These are phyloP conservation scores for Sciurus vulgaris DNA, from an alignment of 2,797 vertebrate species.

Conservation along the genomic window DNA sequence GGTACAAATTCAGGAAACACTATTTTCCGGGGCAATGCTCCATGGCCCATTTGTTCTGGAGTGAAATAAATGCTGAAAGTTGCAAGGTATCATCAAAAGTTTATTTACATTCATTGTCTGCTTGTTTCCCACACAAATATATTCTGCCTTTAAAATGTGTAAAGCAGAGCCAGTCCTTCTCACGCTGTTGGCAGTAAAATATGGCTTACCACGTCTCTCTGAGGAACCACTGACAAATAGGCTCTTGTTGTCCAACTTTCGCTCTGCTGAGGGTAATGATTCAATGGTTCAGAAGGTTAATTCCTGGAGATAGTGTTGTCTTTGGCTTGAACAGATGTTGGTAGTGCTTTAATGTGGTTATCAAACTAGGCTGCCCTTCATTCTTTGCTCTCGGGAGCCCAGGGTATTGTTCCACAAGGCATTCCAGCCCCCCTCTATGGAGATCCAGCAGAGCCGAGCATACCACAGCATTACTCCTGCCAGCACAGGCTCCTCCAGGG, in stretches of 20 bases:
- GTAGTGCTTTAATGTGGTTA: conserved; percentile 98
- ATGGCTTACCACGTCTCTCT: conserved; percentile 90
- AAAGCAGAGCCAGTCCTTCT: conserved; percentile 91
- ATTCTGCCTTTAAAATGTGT: conserved; percentile 89
- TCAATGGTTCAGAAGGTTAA: conserved; percentile 96
- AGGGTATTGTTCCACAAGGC: conserved; percentile 91
- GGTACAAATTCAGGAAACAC: conserved; percentile 70
- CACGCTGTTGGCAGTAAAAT: conserved; percentile 96
- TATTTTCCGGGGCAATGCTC: not conserved
- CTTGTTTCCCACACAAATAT: conserved; percentile 90
- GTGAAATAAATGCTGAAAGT: conserved; percentile 65
- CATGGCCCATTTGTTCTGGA: conserved; percentile 23
- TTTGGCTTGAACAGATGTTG: conserved; percentile 98
- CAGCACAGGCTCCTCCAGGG: conserved; percentile 89
- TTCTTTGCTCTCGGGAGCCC: conserved; percentile 90
- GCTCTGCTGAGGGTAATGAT: conserved; percentile 96
- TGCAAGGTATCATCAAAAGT: conserved; percentile 87
- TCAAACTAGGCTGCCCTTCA: conserved; percentile 96
- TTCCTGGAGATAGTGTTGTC: conserved; percentile 95
- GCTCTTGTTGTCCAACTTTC: conserved; percentile 95
- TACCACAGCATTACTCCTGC: conserved; percentile 86
- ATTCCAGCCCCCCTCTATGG: conserved; percentile 95
- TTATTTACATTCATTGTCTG: conserved; percentile 87
- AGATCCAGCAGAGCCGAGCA: conserved; percentile 91
- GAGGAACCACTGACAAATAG: conserved; percentile 95